Evolutionary conservation across 2,888 invertebrate species (phyloP).

Genomic region (Pristionchus japonicus): DNA sequence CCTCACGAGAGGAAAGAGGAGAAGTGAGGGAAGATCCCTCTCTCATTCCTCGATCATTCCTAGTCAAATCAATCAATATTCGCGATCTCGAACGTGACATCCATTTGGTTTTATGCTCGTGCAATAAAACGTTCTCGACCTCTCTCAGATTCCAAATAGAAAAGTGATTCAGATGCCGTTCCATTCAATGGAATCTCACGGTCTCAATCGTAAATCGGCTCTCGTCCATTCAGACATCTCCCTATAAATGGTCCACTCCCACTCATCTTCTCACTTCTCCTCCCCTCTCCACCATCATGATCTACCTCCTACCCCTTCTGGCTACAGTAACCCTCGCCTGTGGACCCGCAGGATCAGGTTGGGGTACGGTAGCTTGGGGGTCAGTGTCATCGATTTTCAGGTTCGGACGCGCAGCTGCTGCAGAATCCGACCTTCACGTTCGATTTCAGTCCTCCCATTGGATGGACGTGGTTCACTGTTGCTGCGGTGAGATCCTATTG

Average conservation of each 20-base stretch:
- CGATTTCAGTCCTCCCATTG: conserved; percentile 37
- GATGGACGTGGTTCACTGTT: conserved; percentile 40
- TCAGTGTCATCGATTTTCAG: conserved; percentile 11
- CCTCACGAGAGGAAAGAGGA: neutral
- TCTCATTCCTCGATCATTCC: neutral
- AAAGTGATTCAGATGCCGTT: conserved; percentile 18
- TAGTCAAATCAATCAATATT: neutral
- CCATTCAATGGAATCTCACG: neutral
- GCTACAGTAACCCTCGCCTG: neutral
- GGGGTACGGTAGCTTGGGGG: neutral
- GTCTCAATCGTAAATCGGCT: neutral
- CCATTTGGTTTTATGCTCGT: neutral
- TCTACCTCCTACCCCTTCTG: conserved; percentile 22
- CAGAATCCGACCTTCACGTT: conserved; percentile 38
- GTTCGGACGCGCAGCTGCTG: conserved; percentile 36
- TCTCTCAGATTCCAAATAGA: conserved; percentile 20
- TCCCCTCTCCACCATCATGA: neutral
- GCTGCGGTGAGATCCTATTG: neutral
- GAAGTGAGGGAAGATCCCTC: neutral
- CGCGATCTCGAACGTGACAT: neutral
- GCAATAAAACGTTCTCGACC: neutral
- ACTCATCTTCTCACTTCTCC: neutral
- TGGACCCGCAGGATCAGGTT: conserved; percentile 12
- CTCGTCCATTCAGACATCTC: neutral
- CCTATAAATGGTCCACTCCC: conserved; percentile 30